Evolutionary conservation across 2,113 vertebrate genomes (phyloP).

Genomic region (Cygnus atratus): DNA sequence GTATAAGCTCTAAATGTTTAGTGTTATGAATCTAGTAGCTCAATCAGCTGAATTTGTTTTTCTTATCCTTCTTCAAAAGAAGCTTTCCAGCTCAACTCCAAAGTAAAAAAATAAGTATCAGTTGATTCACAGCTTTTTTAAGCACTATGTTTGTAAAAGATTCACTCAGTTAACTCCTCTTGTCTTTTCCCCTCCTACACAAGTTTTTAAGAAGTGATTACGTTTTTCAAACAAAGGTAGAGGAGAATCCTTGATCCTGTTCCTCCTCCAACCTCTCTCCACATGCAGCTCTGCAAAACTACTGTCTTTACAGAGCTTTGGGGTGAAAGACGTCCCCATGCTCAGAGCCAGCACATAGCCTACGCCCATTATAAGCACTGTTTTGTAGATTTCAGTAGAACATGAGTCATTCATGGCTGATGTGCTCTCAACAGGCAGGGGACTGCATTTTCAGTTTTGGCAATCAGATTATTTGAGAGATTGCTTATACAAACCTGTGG

Average conservation of each 20-base stretch:
- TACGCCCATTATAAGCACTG: accelerated
- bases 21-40: not conserved
- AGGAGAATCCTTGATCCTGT: not conserved
- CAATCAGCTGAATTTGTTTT: not conserved
- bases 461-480: not conserved
- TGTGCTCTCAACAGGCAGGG: not conserved
- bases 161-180: not conserved
- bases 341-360: not conserved
- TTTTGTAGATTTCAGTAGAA: not conserved
- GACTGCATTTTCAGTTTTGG: not conserved
- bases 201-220: not conserved
- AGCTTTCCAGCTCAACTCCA: not conserved
- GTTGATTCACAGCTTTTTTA: not conserved
- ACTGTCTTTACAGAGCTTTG: not conserved
- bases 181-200: not conserved
- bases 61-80: not conserved
- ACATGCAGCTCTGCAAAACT: not conserved
- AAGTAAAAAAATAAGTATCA: not conserved
- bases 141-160: not conserved
- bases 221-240: not conserved
- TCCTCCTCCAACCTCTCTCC: not conserved
- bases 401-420: not conserved
- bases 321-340: not conserved
- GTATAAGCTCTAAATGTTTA: not conserved
- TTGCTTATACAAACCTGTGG: not conserved